Conservation (phyloP, 2,797 vertebrate species). For the Vespertilio murinus region DNA sequence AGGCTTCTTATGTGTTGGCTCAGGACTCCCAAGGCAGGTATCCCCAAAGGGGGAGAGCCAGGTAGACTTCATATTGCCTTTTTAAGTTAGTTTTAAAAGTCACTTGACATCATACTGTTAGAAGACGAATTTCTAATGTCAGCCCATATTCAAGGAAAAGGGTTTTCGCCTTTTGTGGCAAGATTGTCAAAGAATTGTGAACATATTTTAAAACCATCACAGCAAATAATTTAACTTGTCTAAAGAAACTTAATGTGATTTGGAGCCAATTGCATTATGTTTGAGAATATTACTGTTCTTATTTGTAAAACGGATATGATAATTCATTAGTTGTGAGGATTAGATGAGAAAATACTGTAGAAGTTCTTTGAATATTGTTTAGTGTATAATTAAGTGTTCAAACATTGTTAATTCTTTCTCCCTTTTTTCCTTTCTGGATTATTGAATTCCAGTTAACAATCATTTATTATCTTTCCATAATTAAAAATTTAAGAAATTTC, state of each 20-base stretch:
- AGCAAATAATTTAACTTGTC: conserved; percentile 27
- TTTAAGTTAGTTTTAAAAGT: conserved; percentile 37
- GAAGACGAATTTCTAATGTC: not conserved
- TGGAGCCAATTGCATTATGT: not conserved
- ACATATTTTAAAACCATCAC: not conserved
- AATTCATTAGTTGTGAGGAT: conserved; percentile 28
- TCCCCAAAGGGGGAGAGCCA: not conserved
- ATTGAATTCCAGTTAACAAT: conserved; percentile 14
- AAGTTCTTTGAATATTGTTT: conserved; percentile 40
- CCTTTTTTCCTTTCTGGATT: conserved; percentile 18
- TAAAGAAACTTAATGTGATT: conserved; percentile 17
- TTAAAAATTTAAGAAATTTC: conserved; percentile 43
- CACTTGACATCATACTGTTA: not conserved
- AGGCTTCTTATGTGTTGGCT: conserved; percentile 10
- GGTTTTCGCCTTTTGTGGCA: not conserved
- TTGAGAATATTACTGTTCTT: not conserved
- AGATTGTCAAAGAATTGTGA: conserved; percentile 27
- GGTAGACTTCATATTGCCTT: not conserved
- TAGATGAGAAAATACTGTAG: conserved; percentile 23
- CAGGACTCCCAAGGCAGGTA: not conserved
- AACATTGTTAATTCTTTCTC: conserved; percentile 10
- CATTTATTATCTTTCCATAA: conserved; percentile 46
- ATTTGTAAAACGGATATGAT: conserved; percentile 42
- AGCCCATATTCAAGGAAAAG: not conserved
- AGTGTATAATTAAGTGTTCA: conserved; percentile 8